Evolutionary conservation across 2,888 invertebrate genomes (phyloP).

Genomic region (Philhelius pedissequus): DNA sequence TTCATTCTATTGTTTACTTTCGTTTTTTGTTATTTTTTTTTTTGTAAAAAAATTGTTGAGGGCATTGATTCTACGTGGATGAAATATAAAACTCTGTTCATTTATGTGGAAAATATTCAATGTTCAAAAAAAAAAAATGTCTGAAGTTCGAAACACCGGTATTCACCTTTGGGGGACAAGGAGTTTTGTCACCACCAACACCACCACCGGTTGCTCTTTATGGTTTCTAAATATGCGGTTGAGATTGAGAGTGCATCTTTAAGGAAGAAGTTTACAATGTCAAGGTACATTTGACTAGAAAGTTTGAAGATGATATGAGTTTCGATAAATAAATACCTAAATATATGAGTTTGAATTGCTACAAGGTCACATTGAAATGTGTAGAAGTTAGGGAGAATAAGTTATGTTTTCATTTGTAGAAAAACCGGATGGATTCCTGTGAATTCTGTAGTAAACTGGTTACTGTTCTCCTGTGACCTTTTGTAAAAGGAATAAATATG

Average conservation of each 20-base stretch:
- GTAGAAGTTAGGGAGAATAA: background rate
- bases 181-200: slow-evolving; percentile 2
- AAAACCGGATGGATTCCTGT: background rate
- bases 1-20: slow-evolving; percentile 42
- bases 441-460: background rate
- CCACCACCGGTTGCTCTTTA: background rate
- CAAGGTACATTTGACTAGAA: slow-evolving; percentile 1
- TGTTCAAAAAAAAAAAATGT: slow-evolving; percentile 13
- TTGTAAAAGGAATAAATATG: too few relatives aligned
- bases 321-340: background rate
- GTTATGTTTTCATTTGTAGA: background rate
- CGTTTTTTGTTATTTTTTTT: slow-evolving; percentile 11
- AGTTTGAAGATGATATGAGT: background rate
- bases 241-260: background rate
- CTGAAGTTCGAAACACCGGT: slow-evolving; percentile 12
- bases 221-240: background rate
- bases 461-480: background rate
- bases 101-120: slow-evolving; percentile 26
- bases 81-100: slow-evolving; percentile 36
- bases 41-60: slow-evolving; percentile 31
- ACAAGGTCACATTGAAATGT: background rate
- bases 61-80: slow-evolving; percentile 41
- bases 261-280: background rate
- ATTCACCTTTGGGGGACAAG: background rate
- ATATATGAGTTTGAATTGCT: background rate